phyloP scores from a whole-genome alignment of 2,888 invertebrate genomes.

The Zaprionus bogoriensis region DNA sequence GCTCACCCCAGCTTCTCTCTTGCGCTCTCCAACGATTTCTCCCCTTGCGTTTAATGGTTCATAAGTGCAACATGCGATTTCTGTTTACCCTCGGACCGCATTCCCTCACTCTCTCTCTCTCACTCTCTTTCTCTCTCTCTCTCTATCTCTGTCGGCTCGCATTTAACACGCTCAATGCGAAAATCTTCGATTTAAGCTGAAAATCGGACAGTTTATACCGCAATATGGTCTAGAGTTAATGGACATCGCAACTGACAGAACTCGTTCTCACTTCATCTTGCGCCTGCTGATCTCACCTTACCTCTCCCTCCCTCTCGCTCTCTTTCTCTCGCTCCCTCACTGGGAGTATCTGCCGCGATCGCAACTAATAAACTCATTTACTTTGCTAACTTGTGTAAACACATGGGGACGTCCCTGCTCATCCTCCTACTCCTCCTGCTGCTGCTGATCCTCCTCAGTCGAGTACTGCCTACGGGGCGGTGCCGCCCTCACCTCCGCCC shows the following conservation, averaged over 20 bases:
- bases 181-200: not conserved
- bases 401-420: conserved; percentile 64
- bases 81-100: not conserved
- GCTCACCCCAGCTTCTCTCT: not conserved
- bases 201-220: not conserved
- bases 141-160: not conserved
- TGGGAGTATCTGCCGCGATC: conserved; percentile 35
- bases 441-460: no score
- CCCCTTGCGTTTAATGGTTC: conserved; percentile 29
- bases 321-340: not conserved
- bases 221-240: not conserved
- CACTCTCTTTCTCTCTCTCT: not conserved
- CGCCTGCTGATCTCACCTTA: no score
- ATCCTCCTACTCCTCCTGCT: conserved; percentile 53
- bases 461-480: no score
- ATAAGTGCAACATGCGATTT: conserved; percentile 31
- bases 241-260: not conserved
- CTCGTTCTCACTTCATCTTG: no score
- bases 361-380: conserved; percentile 73
- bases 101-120: not conserved
- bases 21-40: conserved; percentile 6
- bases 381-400: conserved; percentile 65
- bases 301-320: not conserved
- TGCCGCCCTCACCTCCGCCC: conserved; percentile 56
- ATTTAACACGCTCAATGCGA: not conserved